These are phyloP conservation scores for Montipora cactus DNA, from an alignment of 64 coral and sea anemone species.

Conservation along the genomic window DNA sequence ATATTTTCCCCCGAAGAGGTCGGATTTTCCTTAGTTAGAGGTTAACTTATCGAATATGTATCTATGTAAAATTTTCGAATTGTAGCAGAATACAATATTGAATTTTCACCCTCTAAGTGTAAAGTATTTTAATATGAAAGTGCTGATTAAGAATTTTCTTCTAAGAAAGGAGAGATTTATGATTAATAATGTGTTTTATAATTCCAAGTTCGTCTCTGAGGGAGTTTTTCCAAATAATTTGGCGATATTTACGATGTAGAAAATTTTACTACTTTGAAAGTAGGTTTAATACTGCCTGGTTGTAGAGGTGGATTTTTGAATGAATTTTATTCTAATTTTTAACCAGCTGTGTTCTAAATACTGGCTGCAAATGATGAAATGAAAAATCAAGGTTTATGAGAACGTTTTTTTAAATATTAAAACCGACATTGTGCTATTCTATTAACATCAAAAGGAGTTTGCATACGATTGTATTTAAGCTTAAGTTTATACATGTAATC, in stretches of 20 bases:
- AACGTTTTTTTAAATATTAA: slow-evolving; percentile 91
- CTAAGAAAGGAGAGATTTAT: slow-evolving; percentile 75
- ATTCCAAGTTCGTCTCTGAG: slow-evolving; percentile 74
- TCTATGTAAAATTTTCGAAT: slow-evolving; percentile 99
- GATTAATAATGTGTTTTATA: slow-evolving; percentile 94
- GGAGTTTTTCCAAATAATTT: slow-evolving; percentile 82
- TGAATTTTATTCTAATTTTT: slow-evolving; percentile 97
- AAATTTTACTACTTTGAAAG: slow-evolving; percentile 99
- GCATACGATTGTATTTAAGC: slow-evolving; percentile 89
- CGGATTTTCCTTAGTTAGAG: slow-evolving; percentile 41
- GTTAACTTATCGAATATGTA: slow-evolving; percentile 99
- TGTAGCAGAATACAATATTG: slow-evolving; percentile 97
- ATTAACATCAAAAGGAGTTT: slow-evolving; percentile 61
- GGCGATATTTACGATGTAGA: slow-evolving; percentile 78
- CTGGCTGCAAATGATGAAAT: slow-evolving; percentile 74
- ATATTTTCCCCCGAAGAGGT: slow-evolving; percentile 89
- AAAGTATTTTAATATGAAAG: slow-evolving; percentile 99
- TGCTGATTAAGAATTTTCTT: slow-evolving; percentile 95
- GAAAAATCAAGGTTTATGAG: slow-evolving; percentile 91
- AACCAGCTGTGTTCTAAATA: slow-evolving; percentile 81
- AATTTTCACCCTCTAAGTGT: slow-evolving; percentile 99
- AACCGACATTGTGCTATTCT: slow-evolving; percentile 69
- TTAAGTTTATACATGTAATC: slow-evolving; percentile 66
- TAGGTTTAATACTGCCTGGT: slow-evolving; percentile 78
- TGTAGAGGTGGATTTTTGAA: slow-evolving; percentile 94